Evolutionary conservation across 2,797 vertebrate species (phyloP).

Genomic region (Sebastolobus altivelis): DNA sequence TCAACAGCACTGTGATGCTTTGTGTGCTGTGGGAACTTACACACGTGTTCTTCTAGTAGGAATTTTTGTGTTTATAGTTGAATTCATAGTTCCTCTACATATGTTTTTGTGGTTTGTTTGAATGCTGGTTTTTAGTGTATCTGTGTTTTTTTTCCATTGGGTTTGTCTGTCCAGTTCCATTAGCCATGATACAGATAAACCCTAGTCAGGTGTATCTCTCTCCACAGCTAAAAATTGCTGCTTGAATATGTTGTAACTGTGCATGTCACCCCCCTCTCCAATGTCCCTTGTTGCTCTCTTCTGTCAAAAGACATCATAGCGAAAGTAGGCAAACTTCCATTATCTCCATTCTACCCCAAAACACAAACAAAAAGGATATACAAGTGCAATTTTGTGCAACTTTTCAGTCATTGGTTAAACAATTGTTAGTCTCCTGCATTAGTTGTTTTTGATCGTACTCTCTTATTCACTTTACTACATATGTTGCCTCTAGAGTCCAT

Average conservation of each 20-base stretch:
- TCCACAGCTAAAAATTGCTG: no score
- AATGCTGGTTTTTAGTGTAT: not conserved
- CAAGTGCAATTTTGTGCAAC: not conserved
- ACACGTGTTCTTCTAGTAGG: not conserved
- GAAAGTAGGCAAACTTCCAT: not conserved
- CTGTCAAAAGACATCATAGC: not conserved
- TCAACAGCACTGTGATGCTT: not conserved
- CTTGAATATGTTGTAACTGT: no score
- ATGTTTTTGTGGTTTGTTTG: not conserved
- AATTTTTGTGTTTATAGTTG: not conserved
- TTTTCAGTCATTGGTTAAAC: not conserved
- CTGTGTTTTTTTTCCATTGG: not conserved
- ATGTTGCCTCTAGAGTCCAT: not conserved
- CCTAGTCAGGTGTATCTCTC: not conserved
- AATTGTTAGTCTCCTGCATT: not conserved
- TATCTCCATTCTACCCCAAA: no score
- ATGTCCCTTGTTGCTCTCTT: not conserved
- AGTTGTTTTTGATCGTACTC: not conserved
- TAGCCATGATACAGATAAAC: not conserved
- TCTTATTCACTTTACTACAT: not conserved
- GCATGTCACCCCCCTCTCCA: not conserved
- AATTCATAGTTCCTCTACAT: not conserved
- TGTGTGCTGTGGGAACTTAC: not conserved
- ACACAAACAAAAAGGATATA: no score
- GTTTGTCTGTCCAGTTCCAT: not conserved